Evolutionary conservation across 2,113 vertebrate genomes (phyloP).

Genomic region (Tupaia tana): DNA sequence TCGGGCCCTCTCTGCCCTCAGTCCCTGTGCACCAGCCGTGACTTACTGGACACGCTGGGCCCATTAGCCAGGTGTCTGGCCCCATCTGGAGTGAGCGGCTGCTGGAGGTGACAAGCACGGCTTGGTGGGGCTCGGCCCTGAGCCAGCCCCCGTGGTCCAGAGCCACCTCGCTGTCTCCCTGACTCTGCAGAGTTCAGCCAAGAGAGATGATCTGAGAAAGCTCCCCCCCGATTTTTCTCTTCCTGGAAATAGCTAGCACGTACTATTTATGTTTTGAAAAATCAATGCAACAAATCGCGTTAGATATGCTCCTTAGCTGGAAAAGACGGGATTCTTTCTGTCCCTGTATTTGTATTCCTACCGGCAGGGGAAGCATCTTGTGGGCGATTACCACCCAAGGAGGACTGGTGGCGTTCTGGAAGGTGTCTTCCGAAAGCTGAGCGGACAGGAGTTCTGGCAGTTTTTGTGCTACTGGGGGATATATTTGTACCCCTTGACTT

Average conservation of each 20-base stretch:
- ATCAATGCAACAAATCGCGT: constrained; percentile 39
- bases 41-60: background rate
- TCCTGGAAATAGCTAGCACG: constrained; percentile 49
- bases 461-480: constrained; percentile 19
- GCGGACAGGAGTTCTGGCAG: background rate
- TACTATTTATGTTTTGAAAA: constrained; percentile 62
- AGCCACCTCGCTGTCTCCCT: background rate
- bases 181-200: constrained; percentile 43
- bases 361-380: background rate
- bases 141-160: background rate
- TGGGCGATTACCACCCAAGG: background rate
- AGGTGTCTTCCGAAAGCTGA: background rate
- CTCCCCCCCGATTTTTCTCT: background rate
- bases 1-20: background rate
- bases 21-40: background rate
- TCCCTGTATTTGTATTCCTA: constrained; percentile 17
- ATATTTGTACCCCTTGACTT: constrained; percentile 52
- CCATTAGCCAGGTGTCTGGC: constrained; percentile 32
- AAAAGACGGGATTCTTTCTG: constrained; percentile 1
- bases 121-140: background rate
- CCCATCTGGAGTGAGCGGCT: background rate
- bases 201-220: constrained; percentile 53
- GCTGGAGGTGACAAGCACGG: constrained; percentile 1
- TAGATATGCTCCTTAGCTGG: constrained; percentile 31
- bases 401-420: constrained; percentile 18